Evolutionary conservation across 1,140 invertebrate species (phyloP).

Genomic region (Pachypeltis micranthus): DNA sequence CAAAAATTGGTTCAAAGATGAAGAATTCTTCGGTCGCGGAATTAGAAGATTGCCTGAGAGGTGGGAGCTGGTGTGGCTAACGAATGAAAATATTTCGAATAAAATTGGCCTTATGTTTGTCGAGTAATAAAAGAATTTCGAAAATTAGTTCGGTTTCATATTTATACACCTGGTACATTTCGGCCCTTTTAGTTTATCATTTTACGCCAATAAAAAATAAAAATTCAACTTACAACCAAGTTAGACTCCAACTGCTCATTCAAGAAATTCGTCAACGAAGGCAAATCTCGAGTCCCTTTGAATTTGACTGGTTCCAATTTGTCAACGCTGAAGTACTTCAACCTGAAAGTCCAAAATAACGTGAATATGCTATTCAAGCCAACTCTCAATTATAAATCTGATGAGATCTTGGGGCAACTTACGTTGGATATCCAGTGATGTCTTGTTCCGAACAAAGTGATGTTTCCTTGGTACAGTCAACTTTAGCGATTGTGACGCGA

Average conservation of each 20-base stretch:
- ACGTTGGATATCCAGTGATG: conserved; percentile 60
- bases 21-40: too few species aligned
- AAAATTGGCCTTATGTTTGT: too few species aligned
- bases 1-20: too few species aligned
- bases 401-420: conserved; percentile 21
- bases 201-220: too few species aligned
- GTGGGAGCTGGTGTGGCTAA: too few species aligned
- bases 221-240: conserved; percentile 28
- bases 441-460: conserved; percentile 56
- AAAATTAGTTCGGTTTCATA: too few species aligned
- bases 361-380: too few species aligned
- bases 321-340: conserved; percentile 62
- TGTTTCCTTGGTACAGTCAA: conserved; percentile 64
- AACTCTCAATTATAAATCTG: too few species aligned
- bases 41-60: too few species aligned
- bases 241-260: conserved; percentile 49
- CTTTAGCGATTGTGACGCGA: conserved; percentile 53
- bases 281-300: conserved; percentile 54
- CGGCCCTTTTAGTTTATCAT: not conserved
- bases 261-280: conserved; percentile 57
- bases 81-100: too few species aligned
- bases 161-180: too few species aligned
- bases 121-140: too few species aligned
- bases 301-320: conserved; percentile 46
- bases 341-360: conserved; percentile 31